Evolutionary conservation across 1,140 invertebrate genomes (phyloP), one percentile per base, ranked within the genome.

Genomic region (Metopolophium dirhodum): DNA sequence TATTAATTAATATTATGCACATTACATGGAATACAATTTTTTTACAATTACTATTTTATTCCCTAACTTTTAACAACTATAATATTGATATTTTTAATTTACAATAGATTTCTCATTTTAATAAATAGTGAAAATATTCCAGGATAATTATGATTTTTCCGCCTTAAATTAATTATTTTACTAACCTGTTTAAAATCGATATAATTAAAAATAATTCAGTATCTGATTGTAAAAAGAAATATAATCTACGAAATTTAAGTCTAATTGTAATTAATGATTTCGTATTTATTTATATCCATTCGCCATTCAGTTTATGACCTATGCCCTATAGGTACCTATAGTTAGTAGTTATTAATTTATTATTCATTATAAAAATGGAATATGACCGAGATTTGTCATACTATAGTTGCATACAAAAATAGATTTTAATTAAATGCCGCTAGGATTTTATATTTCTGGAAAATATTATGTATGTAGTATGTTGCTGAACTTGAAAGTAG

Each of bases 401-500:
- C 47, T 88, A 37, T 37, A n/a, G 47, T 88, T 88, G n/a, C 6
- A 89, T 37, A 9, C 35, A 89, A 89, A 89, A 89, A 87, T 87
- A 87, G 41, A 47, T 51, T 54, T 89, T 37, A 23, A 54, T 68
- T 68, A 68, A 61, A 68, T 45, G 26, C 57, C 37, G 11, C 54
- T 90, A 68, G 37, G 26, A 90, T 45, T 68, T 90, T 90, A 90
- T 68, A 68, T 90, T 68, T 45, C 37, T 90, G 26, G 68, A 83
- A 92, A 92, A 49, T 49, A 91, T 77, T 26, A 51, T 51, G 8
- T 35, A 83, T 45, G 35, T 37, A 37, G 8, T 35, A 83, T 45
- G 35, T 37, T 37, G 37, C 26, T 85, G 49, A 93, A 86, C 68
- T 93, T 86, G 77, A 86, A 93, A 93, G n/a, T 93, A 86, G 82